Evolutionary conservation across 35 echinoderm and acorn worm species (phyloP).

Genomic region (Chiridota heheva): DNA sequence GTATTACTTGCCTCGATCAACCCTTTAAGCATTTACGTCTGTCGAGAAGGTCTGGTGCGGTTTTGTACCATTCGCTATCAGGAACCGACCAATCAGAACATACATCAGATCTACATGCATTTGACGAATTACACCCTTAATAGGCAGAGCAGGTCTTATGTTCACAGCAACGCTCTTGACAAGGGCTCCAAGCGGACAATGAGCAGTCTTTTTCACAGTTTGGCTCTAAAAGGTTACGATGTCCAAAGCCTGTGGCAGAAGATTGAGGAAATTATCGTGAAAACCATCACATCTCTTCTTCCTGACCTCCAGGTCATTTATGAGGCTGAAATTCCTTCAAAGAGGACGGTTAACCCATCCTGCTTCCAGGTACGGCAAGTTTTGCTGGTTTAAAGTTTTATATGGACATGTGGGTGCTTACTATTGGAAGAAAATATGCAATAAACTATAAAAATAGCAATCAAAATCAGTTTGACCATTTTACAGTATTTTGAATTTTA

Average conservation of each 20-base stretch:
- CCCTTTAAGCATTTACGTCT: conserved; percentile 69
- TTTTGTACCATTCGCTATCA: conserved; percentile 77
- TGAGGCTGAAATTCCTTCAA: conserved; percentile 57
- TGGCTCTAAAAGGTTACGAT: conserved; percentile 51
- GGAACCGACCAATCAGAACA: conserved; percentile 57
- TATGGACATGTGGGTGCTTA: too few species aligned
- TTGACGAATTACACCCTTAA: conserved; percentile 81
- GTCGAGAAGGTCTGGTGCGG: conserved; percentile 72
- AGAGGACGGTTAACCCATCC: conserved; percentile 49
- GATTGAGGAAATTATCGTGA: conserved; percentile 65
- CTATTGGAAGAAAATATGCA: too few species aligned
- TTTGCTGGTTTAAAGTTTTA: too few species aligned
- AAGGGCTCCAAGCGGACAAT: conserved; percentile 74
- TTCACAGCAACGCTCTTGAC: conserved; percentile 60
- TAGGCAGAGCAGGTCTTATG: conserved; percentile 58
- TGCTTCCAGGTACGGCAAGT: conserved; percentile 81
- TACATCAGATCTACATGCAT: conserved; percentile 78
- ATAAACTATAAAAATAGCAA: too few species aligned
- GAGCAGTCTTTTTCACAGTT: conserved; percentile 47
- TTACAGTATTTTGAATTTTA: too few species aligned
- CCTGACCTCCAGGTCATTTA: conserved; percentile 64
- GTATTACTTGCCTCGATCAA: conserved; percentile 59
- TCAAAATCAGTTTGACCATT: too few species aligned
- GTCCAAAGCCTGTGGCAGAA: conserved; percentile 48
- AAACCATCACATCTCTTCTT: conserved; percentile 70